Conservation (phyloP, 2,113 vertebrate genomes). For the human region DNA sequence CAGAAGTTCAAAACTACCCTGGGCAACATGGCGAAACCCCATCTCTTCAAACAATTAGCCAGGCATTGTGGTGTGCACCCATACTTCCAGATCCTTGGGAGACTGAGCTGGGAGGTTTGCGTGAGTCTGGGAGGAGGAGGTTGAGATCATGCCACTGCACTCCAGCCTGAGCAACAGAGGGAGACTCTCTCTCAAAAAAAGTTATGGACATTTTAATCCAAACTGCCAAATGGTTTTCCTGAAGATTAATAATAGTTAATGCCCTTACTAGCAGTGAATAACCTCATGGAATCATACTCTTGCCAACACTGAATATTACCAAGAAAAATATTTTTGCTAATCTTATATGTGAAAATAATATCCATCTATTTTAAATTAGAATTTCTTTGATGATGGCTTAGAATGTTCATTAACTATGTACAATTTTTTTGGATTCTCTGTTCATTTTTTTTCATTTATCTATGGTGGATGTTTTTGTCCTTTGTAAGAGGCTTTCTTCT, state of each 20-base stretch:
- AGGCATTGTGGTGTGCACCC: no score
- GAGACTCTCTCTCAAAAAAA: no score
- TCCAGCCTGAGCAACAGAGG: no score
- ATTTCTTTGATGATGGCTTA: constrained; percentile 4
- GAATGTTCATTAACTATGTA: background rate
- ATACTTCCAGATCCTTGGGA: no score
- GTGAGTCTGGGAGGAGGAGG: no score
- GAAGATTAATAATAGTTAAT: background rate
- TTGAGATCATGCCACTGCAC: no score
- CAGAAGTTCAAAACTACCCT: no score
- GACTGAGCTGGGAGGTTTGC: no score
- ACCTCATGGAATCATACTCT: background rate
- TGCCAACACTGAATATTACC: background rate
- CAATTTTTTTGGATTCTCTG: background rate
- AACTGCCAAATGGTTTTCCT: constrained; percentile 15
- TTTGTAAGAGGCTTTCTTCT: background rate
- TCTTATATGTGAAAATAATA: background rate
- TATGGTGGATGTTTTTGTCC: background rate
- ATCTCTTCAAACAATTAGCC: no score
- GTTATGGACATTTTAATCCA: background rate
- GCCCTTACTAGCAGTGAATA: background rate
- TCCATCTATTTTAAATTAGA: background rate
- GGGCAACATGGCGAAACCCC: no score
- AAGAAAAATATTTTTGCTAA: constrained; percentile 29
- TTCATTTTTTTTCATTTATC: background rate